Percentiles rank a stretch among this genome's conserved stretches.
phyloP scores from a whole-genome alignment of 2,797 vertebrate species.

The Coluber constrictor region DNA sequence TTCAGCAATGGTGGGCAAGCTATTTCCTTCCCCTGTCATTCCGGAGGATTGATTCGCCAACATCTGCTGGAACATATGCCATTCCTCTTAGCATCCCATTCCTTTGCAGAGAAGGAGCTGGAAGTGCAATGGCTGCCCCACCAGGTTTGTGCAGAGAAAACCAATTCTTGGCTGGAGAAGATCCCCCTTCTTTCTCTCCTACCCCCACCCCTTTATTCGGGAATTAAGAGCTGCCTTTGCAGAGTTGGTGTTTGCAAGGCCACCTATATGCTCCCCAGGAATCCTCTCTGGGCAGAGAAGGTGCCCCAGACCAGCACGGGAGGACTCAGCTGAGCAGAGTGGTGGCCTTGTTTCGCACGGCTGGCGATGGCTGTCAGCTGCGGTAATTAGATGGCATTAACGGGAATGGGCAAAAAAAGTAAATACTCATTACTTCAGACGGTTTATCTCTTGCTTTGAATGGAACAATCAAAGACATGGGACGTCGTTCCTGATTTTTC shows the following conservation, averaged over 20 bases:
- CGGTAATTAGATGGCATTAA: slow-evolving; percentile 54
- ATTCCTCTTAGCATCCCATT: slow-evolving; percentile 22
- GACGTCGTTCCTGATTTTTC: neutral
- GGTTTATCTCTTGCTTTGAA: slow-evolving; percentile 30
- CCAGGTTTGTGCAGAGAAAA: slow-evolving; percentile 34
- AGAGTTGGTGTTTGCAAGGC: neutral
- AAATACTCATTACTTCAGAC: slow-evolving; percentile 58
- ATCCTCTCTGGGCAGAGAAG: rapidly evolving
- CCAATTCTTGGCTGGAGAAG: neutral
- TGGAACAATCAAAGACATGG: slow-evolving; percentile 12
- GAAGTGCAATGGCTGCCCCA: slow-evolving; percentile 25
- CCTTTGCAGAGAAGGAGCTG: slow-evolving; percentile 46
- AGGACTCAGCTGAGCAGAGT: neutral
- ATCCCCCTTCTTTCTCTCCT: neutral
- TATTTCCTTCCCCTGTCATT: slow-evolving; percentile 41
- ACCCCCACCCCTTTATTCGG: neutral
- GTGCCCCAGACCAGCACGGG: rapidly evolving
- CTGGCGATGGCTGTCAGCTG: slow-evolving; percentile 39
- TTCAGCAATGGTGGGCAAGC: slow-evolving; percentile 41
- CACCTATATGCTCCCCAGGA: neutral
- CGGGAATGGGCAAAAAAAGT: slow-evolving; percentile 48
- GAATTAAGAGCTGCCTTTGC: neutral
- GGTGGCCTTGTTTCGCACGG: neutral
- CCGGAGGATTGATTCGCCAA: slow-evolving; percentile 46
- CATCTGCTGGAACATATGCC: slow-evolving; percentile 66